A percentile compares a stretch with the other conserved stretches of the same genome.
Conservation (phyloP, 2,888 invertebrate species). For the Ernsta delagoae region DNA sequence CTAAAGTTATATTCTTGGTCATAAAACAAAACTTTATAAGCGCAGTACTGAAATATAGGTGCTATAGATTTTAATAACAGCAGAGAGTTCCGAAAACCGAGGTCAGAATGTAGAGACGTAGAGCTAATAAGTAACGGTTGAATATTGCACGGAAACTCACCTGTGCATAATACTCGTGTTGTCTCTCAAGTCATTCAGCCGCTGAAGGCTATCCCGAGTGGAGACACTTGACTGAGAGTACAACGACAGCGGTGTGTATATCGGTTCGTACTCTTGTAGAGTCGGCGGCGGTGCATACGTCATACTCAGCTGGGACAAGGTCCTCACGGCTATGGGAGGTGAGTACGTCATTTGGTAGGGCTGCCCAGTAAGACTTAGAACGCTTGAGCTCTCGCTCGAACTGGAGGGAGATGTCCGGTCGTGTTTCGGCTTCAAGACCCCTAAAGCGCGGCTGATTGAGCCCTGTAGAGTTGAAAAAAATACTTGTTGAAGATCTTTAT, state of each 20-base stretch:
- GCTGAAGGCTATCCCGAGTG: slow-evolving; percentile 75
- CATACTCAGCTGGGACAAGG: slow-evolving; percentile 85
- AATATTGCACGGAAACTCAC: slow-evolving; percentile 46
- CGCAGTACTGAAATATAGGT: no score
- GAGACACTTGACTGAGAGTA: slow-evolving; percentile 80
- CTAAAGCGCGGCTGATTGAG: slow-evolving; percentile 89
- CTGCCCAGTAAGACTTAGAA: slow-evolving; percentile 76
- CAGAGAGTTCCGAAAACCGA: no score
- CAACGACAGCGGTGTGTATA: slow-evolving; percentile 76
- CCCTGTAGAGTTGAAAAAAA: slow-evolving; percentile 79
- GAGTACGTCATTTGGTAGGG: slow-evolving; percentile 81
- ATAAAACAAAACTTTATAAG: no score
- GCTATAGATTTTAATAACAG: no score
- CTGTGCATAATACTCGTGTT: slow-evolving; percentile 71
- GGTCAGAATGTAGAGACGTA: no score
- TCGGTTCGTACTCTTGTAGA: slow-evolving; percentile 80
- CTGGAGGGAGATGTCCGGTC: slow-evolving; percentile 88
- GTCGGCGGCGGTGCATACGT: slow-evolving; percentile 86
- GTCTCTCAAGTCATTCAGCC: slow-evolving; percentile 78
- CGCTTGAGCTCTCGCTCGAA: slow-evolving; percentile 86
- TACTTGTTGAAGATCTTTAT: no score
- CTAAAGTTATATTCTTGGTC: no score
- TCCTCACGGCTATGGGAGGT: slow-evolving; percentile 83
- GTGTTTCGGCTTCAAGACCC: slow-evolving; percentile 86
- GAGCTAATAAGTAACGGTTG: no score